Conservation (phyloP, 2,888 invertebrate species). For the Hirtodrosophila cameraria region DNA sequence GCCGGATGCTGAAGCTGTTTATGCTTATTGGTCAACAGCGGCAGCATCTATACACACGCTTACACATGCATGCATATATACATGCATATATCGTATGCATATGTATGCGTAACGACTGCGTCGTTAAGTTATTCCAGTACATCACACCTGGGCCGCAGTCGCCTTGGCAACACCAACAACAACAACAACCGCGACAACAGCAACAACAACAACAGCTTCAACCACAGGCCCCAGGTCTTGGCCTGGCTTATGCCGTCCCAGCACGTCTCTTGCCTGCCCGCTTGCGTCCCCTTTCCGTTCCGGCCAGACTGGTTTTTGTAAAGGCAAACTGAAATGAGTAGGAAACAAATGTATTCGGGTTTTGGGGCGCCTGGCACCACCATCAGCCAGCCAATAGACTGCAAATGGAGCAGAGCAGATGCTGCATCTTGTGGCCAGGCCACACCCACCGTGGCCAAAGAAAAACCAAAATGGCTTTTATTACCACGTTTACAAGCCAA, state of each 20-base stretch:
- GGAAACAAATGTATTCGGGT: slow-evolving; percentile 74
- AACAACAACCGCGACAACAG: slow-evolving; percentile 39
- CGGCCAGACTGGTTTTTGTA: slow-evolving; percentile 71
- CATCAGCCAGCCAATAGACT: slow-evolving; percentile 76
- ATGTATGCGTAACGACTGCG: slow-evolving; percentile 73
- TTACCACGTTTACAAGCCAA: slow-evolving; percentile 66
- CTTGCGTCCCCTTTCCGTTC: slow-evolving; percentile 18
- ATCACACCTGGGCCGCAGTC: slow-evolving; percentile 72
- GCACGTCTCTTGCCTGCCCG: not conserved
- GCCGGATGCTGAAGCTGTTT: slow-evolving; percentile 78
- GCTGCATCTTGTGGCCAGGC: slow-evolving; percentile 65
- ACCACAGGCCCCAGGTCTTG: slow-evolving; percentile 49
- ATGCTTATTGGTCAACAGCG: slow-evolving; percentile 78
- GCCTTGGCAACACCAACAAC: slow-evolving; percentile 50
- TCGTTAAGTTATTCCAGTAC: slow-evolving; percentile 80
- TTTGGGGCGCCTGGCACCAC: slow-evolving; percentile 73
- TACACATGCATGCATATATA: slow-evolving; percentile 6
- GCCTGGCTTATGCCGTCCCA: slow-evolving; percentile 38
- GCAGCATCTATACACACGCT: slow-evolving; percentile 31
- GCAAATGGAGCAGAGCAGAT: slow-evolving; percentile 79
- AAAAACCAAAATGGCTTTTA: slow-evolving; percentile 78
- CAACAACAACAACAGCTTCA: slow-evolving; percentile 18
- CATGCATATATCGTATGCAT: slow-evolving; percentile 46
- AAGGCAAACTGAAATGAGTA: slow-evolving; percentile 55
- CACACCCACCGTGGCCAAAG: slow-evolving; percentile 67